Evolutionary conservation across 1,140 invertebrate genomes (phyloP).

Genomic region (Heliconius himera): DNA sequence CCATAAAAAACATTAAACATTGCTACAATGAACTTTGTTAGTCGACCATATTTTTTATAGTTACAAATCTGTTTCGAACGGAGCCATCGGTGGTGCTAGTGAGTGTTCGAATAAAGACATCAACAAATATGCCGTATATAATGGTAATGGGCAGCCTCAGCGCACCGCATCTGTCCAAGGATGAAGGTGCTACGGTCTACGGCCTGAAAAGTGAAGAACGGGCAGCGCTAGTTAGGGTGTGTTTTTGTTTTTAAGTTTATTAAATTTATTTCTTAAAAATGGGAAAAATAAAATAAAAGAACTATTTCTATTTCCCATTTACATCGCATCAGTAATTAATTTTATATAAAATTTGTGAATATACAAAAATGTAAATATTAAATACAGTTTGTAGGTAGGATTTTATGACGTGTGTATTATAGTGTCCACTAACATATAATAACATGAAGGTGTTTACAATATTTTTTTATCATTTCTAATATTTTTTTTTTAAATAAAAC

Average conservation of each 20-base stretch:
- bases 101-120: slow-evolving; percentile 25
- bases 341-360: too few species aligned
- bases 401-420: neutral
- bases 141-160: slow-evolving; percentile 76
- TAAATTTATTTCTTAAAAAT: neutral
- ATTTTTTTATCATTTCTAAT: too few species aligned
- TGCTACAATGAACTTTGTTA: slow-evolving; percentile 25
- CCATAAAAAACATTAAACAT: slow-evolving; percentile 24
- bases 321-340: too few species aligned
- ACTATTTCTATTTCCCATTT: neutral
- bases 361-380: neutral
- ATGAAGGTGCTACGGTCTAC: slow-evolving; percentile 73
- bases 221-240: slow-evolving; percentile 66
- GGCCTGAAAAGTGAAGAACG: slow-evolving; percentile 75
- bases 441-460: too few species aligned
- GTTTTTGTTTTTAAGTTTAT: slow-evolving; percentile 25
- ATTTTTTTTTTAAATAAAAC: too few species aligned
- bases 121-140: slow-evolving; percentile 70
- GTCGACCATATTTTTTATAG: neutral
- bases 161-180: slow-evolving; percentile 67
- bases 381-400: neutral
- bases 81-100: slow-evolving; percentile 9
- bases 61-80: neutral
- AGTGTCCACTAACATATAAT: too few species aligned
- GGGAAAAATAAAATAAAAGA: neutral